Base-by-base conservation (phyloP, 2,888 invertebrate species). In the Hirudinaria manillensis region DNA sequence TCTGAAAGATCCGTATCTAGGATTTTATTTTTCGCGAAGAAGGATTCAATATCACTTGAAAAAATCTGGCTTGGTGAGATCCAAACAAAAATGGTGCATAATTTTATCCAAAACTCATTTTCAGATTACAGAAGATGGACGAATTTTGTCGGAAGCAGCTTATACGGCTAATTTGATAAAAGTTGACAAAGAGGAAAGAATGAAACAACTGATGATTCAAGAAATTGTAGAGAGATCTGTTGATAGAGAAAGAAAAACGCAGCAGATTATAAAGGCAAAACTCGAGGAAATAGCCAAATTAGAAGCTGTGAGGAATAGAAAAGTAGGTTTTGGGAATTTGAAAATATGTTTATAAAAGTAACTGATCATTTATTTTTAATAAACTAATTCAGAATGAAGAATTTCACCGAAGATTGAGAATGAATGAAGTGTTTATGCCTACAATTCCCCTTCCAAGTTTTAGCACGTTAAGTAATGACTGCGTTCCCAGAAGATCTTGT, bases 271-370 rank as follows among this genome's bases (percentile, higher is more conserved):
- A 27, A 81, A 82, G 65, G 80, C 81, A 55, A 84, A 84, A 76
- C 79, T 85, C 32, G 85, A 85, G 74, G 85, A 85, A 76, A 85
- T 85, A 38, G 81, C 84, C 0, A 85, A 85, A 75, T 82, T 85
- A 56, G 85, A 85, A 78, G 79, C 84, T 27, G 85, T 85, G 27
- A 78, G 82, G 32, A 78, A 24, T 13, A 53, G 56, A 72, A 53
- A 83, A 80, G 83, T 85, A 0, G 77, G 82, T 81, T 85, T 85
- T 80, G 79, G 83, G 21, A 27, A 66, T 56, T 38, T 2, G 24
- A 45, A 36, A 36, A n/a, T n/a, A n/a, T n/a, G 16, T 34, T 27
- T n/a, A 2, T 16, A 45, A n/a, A 16, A 51, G 51, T n/a, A 71
- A 45, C 4, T 51, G 3, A 51, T 51, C 24, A 27, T 71, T 51